phyloP scores from a whole-genome alignment of 2,888 invertebrate genomes.

The Mythimna albipuncta region DNA sequence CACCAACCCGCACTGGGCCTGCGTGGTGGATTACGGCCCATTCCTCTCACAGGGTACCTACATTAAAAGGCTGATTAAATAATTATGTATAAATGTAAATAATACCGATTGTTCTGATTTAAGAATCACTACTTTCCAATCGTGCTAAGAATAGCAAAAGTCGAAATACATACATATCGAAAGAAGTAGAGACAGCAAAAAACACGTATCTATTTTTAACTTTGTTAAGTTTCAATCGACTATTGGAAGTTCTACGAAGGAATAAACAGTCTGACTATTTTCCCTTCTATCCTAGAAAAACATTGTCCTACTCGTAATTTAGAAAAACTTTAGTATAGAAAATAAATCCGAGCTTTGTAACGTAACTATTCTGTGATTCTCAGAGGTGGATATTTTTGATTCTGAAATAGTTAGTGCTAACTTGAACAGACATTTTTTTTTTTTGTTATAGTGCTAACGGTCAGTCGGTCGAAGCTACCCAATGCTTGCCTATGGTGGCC shows the following conservation, averaged over 20 bases:
- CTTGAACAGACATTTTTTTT: neutral
- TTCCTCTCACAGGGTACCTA: too few species aligned
- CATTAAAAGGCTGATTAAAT: too few species aligned
- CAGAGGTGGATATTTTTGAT: neutral
- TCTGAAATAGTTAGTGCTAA: neutral
- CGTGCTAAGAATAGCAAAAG: neutral
- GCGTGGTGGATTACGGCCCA: too few species aligned
- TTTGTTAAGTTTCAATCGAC: conserved; percentile 37
- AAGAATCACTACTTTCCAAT: conserved; percentile 2
- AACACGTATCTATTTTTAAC: conserved; percentile 16
- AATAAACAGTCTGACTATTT: conserved; percentile 44
- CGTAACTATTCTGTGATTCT: conserved; percentile 17
- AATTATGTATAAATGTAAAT: neutral
- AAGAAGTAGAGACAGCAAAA: conserved; percentile 17
- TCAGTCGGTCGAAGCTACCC: too few species aligned
- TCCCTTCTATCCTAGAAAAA: conserved; percentile 50
- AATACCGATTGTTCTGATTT: neutral
- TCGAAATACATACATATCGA: neutral
- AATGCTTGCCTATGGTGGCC: too few species aligned
- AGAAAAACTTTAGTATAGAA: conserved; percentile 37
- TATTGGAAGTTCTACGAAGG: conserved; percentile 41
- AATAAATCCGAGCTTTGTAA: conserved; percentile 18
- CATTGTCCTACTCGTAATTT: conserved; percentile 50
- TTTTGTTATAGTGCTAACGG: too few species aligned
- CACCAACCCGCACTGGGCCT: too few species aligned